Evolutionary conservation across 1,140 invertebrate species (phyloP).

Genomic region (Hycleus phaleratus): DNA sequence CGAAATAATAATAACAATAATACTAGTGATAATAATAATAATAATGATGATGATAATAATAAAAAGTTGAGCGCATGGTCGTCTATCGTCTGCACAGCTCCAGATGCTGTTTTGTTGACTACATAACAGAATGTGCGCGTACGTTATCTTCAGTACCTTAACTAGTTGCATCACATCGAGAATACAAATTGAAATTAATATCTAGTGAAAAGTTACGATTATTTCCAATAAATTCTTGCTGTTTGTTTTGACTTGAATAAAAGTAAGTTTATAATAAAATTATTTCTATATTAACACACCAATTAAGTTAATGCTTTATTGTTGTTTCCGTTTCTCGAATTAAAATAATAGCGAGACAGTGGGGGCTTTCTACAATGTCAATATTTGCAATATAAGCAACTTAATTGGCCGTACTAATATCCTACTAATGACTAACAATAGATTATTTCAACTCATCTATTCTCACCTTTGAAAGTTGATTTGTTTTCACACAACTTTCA

Average conservation of each 20-base stretch:
- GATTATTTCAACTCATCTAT: too few species aligned
- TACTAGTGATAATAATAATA: background rate
- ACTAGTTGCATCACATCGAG: background rate
- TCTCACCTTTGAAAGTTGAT: too few species aligned
- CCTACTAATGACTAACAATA: too few species aligned
- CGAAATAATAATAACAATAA: background rate
- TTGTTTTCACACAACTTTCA: too few species aligned
- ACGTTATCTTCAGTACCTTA: conserved; percentile 7
- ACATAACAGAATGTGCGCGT: conserved; percentile 8
- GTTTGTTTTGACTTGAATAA: background rate
- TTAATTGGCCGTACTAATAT: too few species aligned
- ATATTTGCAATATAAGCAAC: too few species aligned
- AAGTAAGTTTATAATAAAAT: background rate
- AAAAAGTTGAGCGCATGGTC: conserved; percentile 9
- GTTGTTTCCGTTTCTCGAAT: too few species aligned
- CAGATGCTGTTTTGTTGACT: conserved; percentile 1
- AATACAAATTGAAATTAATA: background rate
- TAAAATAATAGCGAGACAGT: too few species aligned
- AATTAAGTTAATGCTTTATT: too few species aligned
- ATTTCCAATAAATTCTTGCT: background rate
- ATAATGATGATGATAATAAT: background rate
- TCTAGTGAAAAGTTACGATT: background rate
- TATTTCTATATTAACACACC: background rate
- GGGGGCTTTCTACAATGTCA: too few species aligned
- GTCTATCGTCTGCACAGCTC: background rate